A percentile compares a stretch with the other conserved stretches of the same genome.
Evolutionary conservation across 2,113 vertebrate species (phyloP).

Genomic region (Prionailurus viverrinus): DNA sequence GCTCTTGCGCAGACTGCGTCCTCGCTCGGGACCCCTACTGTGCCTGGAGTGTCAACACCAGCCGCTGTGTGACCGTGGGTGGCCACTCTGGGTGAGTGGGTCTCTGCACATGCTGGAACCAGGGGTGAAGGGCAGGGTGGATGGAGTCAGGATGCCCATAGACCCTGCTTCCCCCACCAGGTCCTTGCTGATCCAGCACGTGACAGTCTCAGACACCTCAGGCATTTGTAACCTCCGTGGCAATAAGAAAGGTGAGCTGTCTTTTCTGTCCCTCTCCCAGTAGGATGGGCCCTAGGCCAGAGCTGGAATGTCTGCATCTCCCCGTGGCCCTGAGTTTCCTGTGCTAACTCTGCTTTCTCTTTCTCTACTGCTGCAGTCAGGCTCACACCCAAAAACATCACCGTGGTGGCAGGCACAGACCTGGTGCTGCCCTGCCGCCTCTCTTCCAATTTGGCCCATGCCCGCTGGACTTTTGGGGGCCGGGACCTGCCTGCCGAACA

Average conservation of each 20-base stretch:
- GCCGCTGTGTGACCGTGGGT: constrained; percentile 91
- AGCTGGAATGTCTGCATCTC: neutral
- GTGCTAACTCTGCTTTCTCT: neutral
- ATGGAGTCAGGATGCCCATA: neutral
- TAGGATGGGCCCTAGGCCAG: neutral
- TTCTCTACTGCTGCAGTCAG: constrained; percentile 84
- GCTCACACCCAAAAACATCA: constrained; percentile 91
- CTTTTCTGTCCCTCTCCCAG: neutral
- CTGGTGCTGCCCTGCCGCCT: constrained; percentile 95
- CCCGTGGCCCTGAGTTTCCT: neutral
- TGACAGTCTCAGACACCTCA: constrained; percentile 77
- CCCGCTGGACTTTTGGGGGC: constrained; percentile 93
- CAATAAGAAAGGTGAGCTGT: constrained; percentile 85
- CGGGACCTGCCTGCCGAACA: constrained; percentile 87
- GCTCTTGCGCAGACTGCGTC: constrained; percentile 94
- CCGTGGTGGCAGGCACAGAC: constrained; percentile 94
- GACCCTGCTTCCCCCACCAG: constrained; percentile 28
- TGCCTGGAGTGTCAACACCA: constrained; percentile 93
- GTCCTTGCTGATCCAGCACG: constrained; percentile 86
- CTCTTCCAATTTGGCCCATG: constrained; percentile 95
- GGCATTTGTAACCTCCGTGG: constrained; percentile 80
- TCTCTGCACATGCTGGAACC: constrained; percentile 74
- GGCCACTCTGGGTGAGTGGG: constrained; percentile 90
- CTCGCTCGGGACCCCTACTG: constrained; percentile 97
- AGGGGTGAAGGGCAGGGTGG: neutral